A percentile compares a stretch with the other conserved stretches of the same genome.
phyloP scores from a whole-genome alignment of 2,888 invertebrate species.

The Peribatodes rhomboidaria region DNA sequence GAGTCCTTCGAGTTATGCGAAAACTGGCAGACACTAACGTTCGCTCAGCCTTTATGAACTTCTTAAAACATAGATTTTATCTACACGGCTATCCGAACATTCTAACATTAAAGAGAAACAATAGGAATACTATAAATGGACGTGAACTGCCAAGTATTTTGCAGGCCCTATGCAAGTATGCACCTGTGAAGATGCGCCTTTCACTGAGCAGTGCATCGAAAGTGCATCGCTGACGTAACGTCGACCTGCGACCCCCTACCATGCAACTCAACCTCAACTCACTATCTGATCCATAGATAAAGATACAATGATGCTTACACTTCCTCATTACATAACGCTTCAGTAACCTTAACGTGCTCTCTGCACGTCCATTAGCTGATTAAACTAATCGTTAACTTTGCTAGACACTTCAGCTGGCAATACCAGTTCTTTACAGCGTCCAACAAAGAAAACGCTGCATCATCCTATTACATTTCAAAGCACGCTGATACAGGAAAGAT shows the following conservation, averaged over 20 bases:
- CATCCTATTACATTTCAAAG: constrained; percentile 68
- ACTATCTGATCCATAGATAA: constrained; percentile 17
- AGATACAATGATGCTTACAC: constrained; percentile 18
- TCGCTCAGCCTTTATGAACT: too few species aligned
- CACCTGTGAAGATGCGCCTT: constrained; percentile 78
- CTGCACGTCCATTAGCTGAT: neutral
- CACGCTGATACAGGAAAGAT: constrained; percentile 67
- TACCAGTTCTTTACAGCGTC: constrained; percentile 39
- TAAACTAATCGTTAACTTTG: neutral
- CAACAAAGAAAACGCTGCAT: constrained; percentile 62
- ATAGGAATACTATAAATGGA: neutral
- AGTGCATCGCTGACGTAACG: constrained; percentile 82
- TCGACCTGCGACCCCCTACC: constrained; percentile 60
- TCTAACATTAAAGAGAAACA: neutral
- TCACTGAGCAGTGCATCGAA: constrained; percentile 79
- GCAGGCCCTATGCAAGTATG: constrained; percentile 57
- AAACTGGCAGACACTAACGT: too few species aligned
- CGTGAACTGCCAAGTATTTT: neutral
- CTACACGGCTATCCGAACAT: too few species aligned
- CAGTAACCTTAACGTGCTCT: constrained; percentile 7
- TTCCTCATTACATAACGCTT: constrained; percentile 19
- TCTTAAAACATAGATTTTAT: too few species aligned
- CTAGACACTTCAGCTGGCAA: neutral
- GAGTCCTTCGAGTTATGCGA: too few species aligned
- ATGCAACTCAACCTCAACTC: constrained; percentile 15